These are phyloP conservation scores for Hypanus sabinus DNA, from an alignment of 2,113 vertebrate genomes.

Conservation along the genomic window DNA sequence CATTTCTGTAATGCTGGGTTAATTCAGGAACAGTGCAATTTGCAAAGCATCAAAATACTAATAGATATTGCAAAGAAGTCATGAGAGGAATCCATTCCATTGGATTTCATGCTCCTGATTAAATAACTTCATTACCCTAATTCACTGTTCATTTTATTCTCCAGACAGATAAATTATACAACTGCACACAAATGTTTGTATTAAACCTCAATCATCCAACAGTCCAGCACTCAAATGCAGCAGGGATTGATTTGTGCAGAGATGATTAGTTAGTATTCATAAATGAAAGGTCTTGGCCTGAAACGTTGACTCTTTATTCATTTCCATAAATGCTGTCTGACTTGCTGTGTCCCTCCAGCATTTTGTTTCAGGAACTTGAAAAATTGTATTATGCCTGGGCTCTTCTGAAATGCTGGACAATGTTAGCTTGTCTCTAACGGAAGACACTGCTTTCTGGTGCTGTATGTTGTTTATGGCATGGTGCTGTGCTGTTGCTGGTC, in stretches of 20 bases:
- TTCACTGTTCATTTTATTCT: not conserved
- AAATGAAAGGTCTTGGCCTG: too few species aligned
- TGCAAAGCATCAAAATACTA: not conserved
- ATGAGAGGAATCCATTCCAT: not conserved
- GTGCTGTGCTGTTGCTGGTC: not conserved
- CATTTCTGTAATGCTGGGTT: not conserved
- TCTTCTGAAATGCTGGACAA: too few species aligned
- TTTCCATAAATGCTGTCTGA: too few species aligned
- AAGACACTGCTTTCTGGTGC: too few species aligned
- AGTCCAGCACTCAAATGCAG: not conserved
- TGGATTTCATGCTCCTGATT: not conserved
- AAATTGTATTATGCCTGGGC: too few species aligned
- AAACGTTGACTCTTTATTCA: too few species aligned
- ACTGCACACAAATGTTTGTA: not conserved
- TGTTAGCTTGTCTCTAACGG: too few species aligned
- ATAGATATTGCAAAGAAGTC: not conserved
- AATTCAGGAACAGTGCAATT: not conserved
- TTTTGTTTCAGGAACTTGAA: not conserved
- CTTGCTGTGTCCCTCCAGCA: too few species aligned
- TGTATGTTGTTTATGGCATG: too few species aligned
- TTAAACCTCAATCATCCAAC: not conserved
- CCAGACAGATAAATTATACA: not conserved
- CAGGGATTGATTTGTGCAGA: not conserved
- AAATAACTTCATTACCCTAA: not conserved
- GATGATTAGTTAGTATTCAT: not conserved